phyloP scores from a whole-genome alignment of 2,113 vertebrate species.

The Ceyx cyanopectus region DNA sequence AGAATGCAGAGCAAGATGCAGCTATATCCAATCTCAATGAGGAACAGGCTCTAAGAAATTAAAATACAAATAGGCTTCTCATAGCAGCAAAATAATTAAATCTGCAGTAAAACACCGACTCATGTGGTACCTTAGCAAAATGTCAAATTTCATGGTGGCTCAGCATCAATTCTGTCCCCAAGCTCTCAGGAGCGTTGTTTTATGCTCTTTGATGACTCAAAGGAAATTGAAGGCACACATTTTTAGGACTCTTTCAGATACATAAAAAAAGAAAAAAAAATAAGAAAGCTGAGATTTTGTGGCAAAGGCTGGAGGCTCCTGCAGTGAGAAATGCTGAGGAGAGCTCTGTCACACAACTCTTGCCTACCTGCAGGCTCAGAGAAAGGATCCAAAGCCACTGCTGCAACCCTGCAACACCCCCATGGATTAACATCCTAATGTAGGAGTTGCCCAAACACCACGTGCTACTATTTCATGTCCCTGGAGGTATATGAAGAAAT shows the following conservation, averaged over 20 bases:
- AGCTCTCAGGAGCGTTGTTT: not conserved
- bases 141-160: not conserved
- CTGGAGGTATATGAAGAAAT: not conserved
- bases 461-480: not conserved
- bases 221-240: not conserved
- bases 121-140: slow-evolving; percentile 23
- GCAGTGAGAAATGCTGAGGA: not conserved
- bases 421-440: not conserved
- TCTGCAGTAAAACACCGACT: slow-evolving; percentile 7
- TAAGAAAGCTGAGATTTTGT: not conserved
- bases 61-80: not conserved
- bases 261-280: not conserved
- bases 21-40: not conserved
- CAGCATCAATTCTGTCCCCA: not conserved
- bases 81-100: slow-evolving; percentile 36
- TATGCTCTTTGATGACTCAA: slow-evolving; percentile 8
- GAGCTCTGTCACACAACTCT: not conserved
- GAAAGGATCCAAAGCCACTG: not conserved
- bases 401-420: not conserved
- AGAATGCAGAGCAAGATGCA: not conserved
- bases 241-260: not conserved
- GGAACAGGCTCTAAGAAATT: not conserved
- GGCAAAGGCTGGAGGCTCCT: not conserved
- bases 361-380: not conserved
- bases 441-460: not conserved